Percentiles rank a stretch among this genome's conserved stretches.
Conservation (phyloP, 2,888 invertebrate species). For the Baronia brevicornis region DNA sequence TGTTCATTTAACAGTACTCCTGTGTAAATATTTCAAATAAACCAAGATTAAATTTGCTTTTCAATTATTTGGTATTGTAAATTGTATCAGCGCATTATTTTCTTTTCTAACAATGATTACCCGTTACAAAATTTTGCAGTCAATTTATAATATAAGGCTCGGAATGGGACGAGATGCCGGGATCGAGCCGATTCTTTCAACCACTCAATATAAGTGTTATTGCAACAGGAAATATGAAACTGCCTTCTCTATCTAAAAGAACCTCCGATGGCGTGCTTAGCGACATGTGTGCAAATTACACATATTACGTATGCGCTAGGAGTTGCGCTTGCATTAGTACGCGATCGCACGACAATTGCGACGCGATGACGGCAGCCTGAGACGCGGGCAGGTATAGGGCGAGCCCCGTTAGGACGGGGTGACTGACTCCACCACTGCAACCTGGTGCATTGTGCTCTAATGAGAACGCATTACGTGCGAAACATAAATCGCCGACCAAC, state of each 20-base stretch:
- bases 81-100: too few relatives aligned
- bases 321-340: conserved; percentile 57
- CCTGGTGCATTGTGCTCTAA: conserved; percentile 75
- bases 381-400: conserved; percentile 55
- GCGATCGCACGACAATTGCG: conserved; percentile 58
- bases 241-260: too few relatives aligned
- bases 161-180: too few relatives aligned
- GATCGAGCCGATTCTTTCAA: too few relatives aligned
- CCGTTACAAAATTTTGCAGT: conserved; percentile 28
- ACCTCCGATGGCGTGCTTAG: conserved; percentile 27
- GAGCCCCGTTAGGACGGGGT: conserved; percentile 71
- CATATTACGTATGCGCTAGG: conserved; percentile 39
- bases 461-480: conserved; percentile 68
- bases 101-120: conserved; percentile 29
- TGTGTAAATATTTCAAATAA: conserved; percentile 3
- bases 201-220: too few relatives aligned
- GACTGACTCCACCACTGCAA: conserved; percentile 69
- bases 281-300: conserved; percentile 30
- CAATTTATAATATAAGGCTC: conserved; percentile 37
- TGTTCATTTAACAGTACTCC: conserved; percentile 5
- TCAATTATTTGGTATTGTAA: conserved; percentile 10
- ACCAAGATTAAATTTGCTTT: conserved; percentile 12
- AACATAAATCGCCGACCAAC: conserved; percentile 52
- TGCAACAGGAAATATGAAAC: too few relatives aligned
- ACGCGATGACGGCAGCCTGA: conserved; percentile 52